Evolutionary conservation across 2,888 invertebrate species (phyloP), one percentile per base, ranked within the genome.

Genomic region (Drosophila yooni): DNA sequence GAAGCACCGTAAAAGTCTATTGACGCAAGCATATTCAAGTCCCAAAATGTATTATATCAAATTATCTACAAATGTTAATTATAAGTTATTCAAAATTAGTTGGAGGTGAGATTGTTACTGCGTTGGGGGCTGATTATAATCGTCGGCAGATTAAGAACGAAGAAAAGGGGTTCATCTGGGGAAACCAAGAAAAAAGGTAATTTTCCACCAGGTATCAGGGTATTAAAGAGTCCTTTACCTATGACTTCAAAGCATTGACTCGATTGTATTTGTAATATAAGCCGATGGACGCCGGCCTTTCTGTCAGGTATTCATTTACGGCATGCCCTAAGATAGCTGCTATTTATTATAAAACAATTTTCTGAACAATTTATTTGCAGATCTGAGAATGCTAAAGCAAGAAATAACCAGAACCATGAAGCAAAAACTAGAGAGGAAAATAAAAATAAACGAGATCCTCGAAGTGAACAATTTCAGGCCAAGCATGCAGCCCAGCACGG

Each of bases 401-500:
- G 67, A 73, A 70, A 25, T 31, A 36, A 53, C 51, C 69, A 79
- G 40, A 74, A 62, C 36, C 65, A 76, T 11, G 83, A 85, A 31
- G 79, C 62, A 64, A 85, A 81, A 79, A 67, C 60, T 43, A 79
- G 80, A 51, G 92, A 92, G 34, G 92, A 91, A 56, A 94, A 93
- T 80, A 94, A 82, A 91, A 87, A 76, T 86, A 92, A 81, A 92
- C 93, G 82, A 92, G 94, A 91, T 61, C 64, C 74, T 63, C 83
- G 81, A 65, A 80, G 81, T 62, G 91, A 94, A 53, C 93, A 92
- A 67, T 92, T 92, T 82, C 94, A 96, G 95, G 96, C 96, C 91
- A 96, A 96, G 93, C 93, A 96, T 89, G 95, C 95, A 91, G 96
- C 96, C 92, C 95, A 95, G 80, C 95, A 96, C 92, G 64, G 76